A percentile compares a stretch with the other conserved stretches of the same genome.
These are phyloP conservation scores for Sciurus niger DNA, from an alignment of 2,113 vertebrate species.

Conservation along the genomic window DNA sequence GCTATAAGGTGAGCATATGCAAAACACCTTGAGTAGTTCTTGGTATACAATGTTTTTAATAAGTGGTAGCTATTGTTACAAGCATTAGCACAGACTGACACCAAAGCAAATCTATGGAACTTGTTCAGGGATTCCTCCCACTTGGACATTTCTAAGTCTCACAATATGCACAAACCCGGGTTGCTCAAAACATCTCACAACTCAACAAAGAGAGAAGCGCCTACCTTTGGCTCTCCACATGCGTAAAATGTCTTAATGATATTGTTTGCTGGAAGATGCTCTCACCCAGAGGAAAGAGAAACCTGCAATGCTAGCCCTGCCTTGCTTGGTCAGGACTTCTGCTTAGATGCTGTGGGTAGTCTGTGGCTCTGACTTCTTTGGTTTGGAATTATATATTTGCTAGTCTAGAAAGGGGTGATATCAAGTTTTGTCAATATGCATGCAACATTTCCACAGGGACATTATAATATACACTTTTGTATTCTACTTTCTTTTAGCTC, in stretches of 20 bases:
- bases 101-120: not conserved
- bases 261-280: constrained; percentile 8
- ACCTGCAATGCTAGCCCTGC: not conserved
- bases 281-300: not conserved
- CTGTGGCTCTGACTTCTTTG: not conserved
- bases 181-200: not conserved
- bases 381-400: not conserved
- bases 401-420: not conserved
- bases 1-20: not conserved
- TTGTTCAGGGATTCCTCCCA: not conserved
- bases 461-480: not conserved
- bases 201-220: not conserved
- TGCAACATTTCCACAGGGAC: constrained; percentile 7
- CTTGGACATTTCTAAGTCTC: not conserved
- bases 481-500: constrained; percentile 9
- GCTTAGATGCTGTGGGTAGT: not conserved
- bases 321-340: not conserved
- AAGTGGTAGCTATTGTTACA: not conserved
- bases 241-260: not conserved
- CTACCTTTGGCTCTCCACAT: not conserved
- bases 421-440: not conserved
- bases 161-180: not conserved
- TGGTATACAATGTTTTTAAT: constrained; percentile 6
- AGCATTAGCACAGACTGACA: not conserved
- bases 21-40: not conserved